These are phyloP conservation scores for Anthophora plumipes DNA, from an alignment of 2,888 invertebrate genomes.

Conservation along the genomic window DNA sequence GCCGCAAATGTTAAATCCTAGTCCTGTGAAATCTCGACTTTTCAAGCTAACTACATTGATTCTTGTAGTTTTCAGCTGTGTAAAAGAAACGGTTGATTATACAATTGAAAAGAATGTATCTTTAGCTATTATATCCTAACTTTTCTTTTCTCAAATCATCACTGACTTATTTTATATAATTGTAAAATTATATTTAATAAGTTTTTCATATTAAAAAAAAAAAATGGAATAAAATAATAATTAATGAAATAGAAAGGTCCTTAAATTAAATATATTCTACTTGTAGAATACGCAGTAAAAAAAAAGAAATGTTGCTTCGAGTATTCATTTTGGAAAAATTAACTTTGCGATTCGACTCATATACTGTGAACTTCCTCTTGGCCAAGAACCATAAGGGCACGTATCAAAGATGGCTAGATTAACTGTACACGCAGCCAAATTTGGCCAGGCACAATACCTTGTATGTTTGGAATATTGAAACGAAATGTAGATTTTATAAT, in stretches of 20 bases:
- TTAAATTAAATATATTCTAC: background rate
- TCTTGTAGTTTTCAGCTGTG: constrained; percentile 86
- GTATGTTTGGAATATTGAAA: constrained; percentile 46
- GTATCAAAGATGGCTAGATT: constrained; percentile 41
- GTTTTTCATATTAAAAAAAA: background rate
- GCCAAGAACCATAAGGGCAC: constrained; percentile 36
- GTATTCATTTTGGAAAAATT: background rate
- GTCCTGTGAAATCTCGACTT: constrained; percentile 94
- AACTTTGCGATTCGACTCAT: constrained; percentile 48
- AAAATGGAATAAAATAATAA: background rate
- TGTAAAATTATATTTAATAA: background rate
- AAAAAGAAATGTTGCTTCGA: background rate
- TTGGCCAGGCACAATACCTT: constrained; percentile 38
- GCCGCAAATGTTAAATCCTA: constrained; percentile 95
- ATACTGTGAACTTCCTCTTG: constrained; percentile 43
- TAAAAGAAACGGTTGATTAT: constrained; percentile 44
- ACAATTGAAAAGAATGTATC: background rate
- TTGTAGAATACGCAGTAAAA: background rate
- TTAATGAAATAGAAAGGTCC: background rate
- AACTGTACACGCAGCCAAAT: constrained; percentile 49
- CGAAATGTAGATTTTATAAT: constrained; percentile 16
- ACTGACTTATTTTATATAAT: background rate
- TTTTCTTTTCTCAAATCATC: background rate
- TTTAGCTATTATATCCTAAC: background rate
- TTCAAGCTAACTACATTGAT: constrained; percentile 90